Evolutionary conservation across 2,797 vertebrate genomes (phyloP), one percentile per base, ranked within the genome.

Genomic region (Peromyscus attwateri): DNA sequence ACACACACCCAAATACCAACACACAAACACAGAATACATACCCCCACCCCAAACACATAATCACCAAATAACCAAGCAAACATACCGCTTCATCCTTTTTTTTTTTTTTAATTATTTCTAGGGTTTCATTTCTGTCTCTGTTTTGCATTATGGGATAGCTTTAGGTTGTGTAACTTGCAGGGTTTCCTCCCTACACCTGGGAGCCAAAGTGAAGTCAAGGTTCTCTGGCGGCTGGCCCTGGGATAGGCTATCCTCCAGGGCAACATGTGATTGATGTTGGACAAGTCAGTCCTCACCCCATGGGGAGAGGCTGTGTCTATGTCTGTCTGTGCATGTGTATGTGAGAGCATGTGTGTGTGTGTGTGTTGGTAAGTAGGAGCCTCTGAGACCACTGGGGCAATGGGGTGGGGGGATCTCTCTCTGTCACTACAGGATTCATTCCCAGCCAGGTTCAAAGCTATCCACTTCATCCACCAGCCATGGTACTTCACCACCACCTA

Each of bases 401-500:
- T 1, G 19, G 29, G 17, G 31, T 27, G 0, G 0, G 46, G 79
- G 34, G 16, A 6, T 68, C 0, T 12, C 46, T 85, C 46, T 52
- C 73, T 46, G 0, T 96, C 60, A 52, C 79, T 91, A 31, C 97
- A 99, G 99, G 99, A 99, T 96, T 99, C 99, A 1, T 99, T 99
- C 97, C 99, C 99, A 0, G 99, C 99, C 0, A 99, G 99, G 31
- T 99, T 99, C 98, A 99, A 99, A 97, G 99, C 99, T 0, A 99
- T 99, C 73, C 99, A 99, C 90, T 99, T 99, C 96, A 99, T 99
- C 95, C 99, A 99, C 97, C 99, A 99, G 98, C 99, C 99, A 0
- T 99, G 99, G 99, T 99, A 99, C 98, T 99, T 99, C 98, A 99
- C 99, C 96, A 99, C 99, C 4, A 99, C 99, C 68, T 99, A 99